Base-by-base conservation (phyloP, 2,888 invertebrate genomes). In the Campaea margaritaria region DNA sequence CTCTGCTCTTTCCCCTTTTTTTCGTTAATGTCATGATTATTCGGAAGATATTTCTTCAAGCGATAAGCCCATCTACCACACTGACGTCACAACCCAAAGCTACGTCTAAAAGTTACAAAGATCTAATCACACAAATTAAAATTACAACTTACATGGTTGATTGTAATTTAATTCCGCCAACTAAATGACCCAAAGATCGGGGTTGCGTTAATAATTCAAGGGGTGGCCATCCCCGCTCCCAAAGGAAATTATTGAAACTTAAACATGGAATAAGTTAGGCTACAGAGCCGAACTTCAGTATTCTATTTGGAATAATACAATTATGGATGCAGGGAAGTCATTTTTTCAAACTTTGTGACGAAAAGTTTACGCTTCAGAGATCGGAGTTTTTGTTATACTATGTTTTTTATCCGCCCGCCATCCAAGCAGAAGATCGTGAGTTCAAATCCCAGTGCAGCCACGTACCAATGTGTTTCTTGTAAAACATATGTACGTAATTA, bases 201-300 rank as follows among this genome's bases (percentile, higher is more conserved):
- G 70, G 73, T 71, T 69, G 73, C 76, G 76, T 87, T 85, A 86
- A 86, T 88, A 87, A 88, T 87, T 86, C 82, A 86, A 78, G 75
- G 73, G 68, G 73, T 78, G 77, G 75, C 74, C 79, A 81, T 76
- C 75, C 78, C 64, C 70, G 71, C 73, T 86, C 89, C 87, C 88
- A 21, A 60, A 86, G 89, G 89, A 89, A 89, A 89, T 89, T 84
- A 88, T 83, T 75, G 81, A 83, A 88, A 88, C 86, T 88, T 87
- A 86, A 87, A 87, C 83, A 81, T 65, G 74, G 81, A 83, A 83
- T 68, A 66, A 65, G 66, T 64, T 68, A 60, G 55, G 54, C 39
- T 57, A 64, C 55, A 54, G 61, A 54, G 51, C 51, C 51, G 49
- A 65, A 67, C 48, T 65, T 55, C 50, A 56, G 76, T 79, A 77